Evolutionary conservation across 2,888 invertebrate species (phyloP).

Genomic region (Dermolepida albohirtum): DNA sequence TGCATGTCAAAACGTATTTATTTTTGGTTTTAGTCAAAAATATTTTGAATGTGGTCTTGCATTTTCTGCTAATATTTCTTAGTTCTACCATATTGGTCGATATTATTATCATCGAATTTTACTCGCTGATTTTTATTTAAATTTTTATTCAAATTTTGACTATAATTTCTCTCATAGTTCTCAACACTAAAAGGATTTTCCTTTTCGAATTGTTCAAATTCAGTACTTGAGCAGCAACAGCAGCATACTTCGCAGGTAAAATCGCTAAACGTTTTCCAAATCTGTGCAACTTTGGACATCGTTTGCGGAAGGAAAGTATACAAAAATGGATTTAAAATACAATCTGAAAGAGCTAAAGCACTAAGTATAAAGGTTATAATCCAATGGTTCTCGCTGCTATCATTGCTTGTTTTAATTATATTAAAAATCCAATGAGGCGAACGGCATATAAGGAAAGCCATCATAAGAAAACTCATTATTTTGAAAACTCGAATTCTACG

Average conservation of each 20-base stretch:
- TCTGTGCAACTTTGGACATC: conserved; percentile 55
- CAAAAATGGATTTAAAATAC: conserved; percentile 70
- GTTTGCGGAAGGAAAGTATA: conserved; percentile 72
- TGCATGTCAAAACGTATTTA: no score
- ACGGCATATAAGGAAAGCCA: conserved; percentile 68
- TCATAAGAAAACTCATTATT: conserved; percentile 69
- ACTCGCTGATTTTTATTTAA: conserved; percentile 1
- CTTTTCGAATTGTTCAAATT: conserved; percentile 62
- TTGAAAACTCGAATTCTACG: conserved; percentile 70
- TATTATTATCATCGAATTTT: conserved; percentile 15
- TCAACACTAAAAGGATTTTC: conserved; percentile 54
- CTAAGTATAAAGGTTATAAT: conserved; percentile 67
- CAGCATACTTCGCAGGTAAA: conserved; percentile 60
- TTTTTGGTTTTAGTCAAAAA: no score
- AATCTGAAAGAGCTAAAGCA: conserved; percentile 68
- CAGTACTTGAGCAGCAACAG: conserved; percentile 60
- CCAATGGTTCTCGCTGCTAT: conserved; percentile 57
- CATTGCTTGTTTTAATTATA: conserved; percentile 63
- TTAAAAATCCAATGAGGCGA: conserved; percentile 69
- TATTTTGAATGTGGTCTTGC: neutral
- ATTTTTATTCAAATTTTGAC: neutral
- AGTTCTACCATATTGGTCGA: neutral
- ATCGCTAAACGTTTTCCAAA: conserved; percentile 52
- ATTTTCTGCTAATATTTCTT: conserved; percentile 3
- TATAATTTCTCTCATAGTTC: conserved; percentile 11